Base-by-base conservation (phyloP, 2,113 vertebrate species). In the Isurus oxyrinchus region DNA sequence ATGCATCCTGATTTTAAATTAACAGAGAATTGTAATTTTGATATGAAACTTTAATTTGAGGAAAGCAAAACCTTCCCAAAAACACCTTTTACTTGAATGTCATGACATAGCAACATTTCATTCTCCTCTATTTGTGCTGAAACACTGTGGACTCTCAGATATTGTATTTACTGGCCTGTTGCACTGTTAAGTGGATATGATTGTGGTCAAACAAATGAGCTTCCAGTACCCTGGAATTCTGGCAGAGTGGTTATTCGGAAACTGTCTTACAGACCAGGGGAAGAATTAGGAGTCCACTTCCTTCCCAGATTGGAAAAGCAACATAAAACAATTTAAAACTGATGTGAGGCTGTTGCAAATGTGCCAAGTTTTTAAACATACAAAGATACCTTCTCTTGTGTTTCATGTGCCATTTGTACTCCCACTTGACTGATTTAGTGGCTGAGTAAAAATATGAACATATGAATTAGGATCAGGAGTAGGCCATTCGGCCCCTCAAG, bases 281-380 rank as follows among this genome's bases (percentile, higher is more conserved):
- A 10, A 66, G 7, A 66, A 94, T 66, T 66, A 66, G 59, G 61
- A 66, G 19, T n/a, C 61, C 35, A 44, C 61, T 66, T 94, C 91
- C 61, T 94, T 94, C 35, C 27, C 59, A 94, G 91, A 67, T 23
- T 94, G n/a, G 59, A 94, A 11, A n/a, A 94, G n/a, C n/a, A 67
- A 2, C 61, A 44, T 6, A 55, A 66, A 66, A 40, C 7, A 91
- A 59, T 21, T 66, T 61, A 63, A 94, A 94, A 67, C 21, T 94
- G 35, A 40, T 8, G n/a, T 31, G 67, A 95, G 63, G 63, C 21
- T 10, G n/a, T 95, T 49, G 94, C 13, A 93, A n/a, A 21, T 61
- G 5, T n/a, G 3, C 55, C 40, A 95, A 21, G 61, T 53, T 95
- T 67, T 69, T 95, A 49, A 27, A 44, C 21, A 21, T 4, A 84